Percentiles rank a stretch among this genome's conserved stretches.
Conservation (phyloP, 2,113 vertebrate species). For the Neolamprologus variostigma region DNA sequence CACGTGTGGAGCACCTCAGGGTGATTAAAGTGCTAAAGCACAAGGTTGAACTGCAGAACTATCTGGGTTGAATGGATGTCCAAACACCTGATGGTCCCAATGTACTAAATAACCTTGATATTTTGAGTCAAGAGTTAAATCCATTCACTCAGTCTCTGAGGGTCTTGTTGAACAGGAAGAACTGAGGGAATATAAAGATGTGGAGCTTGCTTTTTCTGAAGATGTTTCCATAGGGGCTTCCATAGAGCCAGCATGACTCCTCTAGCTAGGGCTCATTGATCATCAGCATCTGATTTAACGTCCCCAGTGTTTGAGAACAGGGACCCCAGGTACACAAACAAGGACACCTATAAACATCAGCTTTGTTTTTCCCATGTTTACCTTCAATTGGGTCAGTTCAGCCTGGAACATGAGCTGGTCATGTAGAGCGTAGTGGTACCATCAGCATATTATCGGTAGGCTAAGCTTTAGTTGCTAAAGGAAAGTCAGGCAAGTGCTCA, state of each 20-base stretch:
- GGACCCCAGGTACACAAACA: background rate
- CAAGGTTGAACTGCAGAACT: background rate
- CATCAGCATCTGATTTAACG: background rate
- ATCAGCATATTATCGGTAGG: background rate
- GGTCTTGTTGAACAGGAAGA: background rate
- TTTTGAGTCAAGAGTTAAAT: background rate
- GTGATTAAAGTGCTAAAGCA: background rate
- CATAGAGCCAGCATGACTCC: background rate
- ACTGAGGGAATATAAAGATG: background rate
- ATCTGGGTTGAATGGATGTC: background rate
- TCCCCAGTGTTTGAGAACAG: background rate
- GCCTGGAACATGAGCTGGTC: background rate
- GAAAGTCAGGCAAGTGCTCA: background rate
- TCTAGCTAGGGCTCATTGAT: background rate
- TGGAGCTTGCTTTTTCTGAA: background rate
- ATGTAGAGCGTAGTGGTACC: background rate
- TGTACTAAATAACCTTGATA: background rate
- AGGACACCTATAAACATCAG: background rate
- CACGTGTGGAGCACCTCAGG: background rate
- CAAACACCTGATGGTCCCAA: background rate
- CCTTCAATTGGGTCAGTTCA: background rate
- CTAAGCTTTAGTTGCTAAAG: background rate
- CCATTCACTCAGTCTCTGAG: background rate
- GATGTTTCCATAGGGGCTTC: background rate
- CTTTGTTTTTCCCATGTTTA: background rate